Conservation (phyloP, 2,797 vertebrate genomes). For the Scarus forsteni region DNA sequence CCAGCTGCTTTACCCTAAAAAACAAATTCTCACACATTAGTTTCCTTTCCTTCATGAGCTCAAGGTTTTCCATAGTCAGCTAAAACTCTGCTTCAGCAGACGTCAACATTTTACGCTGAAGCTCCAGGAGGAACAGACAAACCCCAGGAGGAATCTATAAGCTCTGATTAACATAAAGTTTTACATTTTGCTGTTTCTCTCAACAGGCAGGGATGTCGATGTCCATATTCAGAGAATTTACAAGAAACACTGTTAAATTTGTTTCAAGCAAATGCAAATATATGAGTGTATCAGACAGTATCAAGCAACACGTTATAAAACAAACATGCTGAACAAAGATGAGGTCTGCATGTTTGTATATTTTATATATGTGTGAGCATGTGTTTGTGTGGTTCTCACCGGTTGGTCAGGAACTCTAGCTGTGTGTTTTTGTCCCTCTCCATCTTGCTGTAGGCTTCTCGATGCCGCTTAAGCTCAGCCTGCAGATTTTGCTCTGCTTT, state of each 20-base stretch:
- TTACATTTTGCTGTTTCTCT: conserved; percentile 12
- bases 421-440: conserved; percentile 92
- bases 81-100: conserved; percentile 1
- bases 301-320: background rate
- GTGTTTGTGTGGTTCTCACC: conserved; percentile 76
- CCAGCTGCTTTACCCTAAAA: conserved; percentile 90
- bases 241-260: background rate
- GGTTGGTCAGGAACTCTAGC: conserved; percentile 91
- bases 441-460: conserved; percentile 91
- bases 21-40: conserved; percentile 22
- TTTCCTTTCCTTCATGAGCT: background rate
- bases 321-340: background rate
- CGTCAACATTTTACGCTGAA: background rate
- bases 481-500: conserved; percentile 88
- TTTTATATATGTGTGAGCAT: background rate
- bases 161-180: conserved; percentile 21
- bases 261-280: background rate
- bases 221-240: background rate
- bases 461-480: conserved; percentile 88
- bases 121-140: conserved; percentile 11
- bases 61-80: background rate
- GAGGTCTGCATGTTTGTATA: background rate
- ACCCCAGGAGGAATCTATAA: conserved; percentile 12
- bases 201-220: background rate
- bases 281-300: background rate